Evolutionary conservation across 2,797 vertebrate genomes (phyloP).

Genomic region (Aphelocoma californica): DNA sequence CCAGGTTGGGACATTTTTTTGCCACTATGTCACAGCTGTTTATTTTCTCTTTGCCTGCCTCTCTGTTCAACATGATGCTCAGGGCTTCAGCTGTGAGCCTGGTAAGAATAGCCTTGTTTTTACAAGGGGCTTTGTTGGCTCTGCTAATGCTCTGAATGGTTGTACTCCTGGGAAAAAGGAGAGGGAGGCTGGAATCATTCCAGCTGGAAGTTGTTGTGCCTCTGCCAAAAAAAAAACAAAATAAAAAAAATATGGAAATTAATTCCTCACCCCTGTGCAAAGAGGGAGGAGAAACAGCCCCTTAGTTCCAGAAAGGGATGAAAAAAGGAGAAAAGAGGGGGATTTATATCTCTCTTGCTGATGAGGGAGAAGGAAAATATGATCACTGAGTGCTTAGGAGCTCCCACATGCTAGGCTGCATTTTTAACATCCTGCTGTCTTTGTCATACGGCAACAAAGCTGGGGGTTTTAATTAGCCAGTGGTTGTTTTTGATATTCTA

Average conservation of each 20-base stretch:
- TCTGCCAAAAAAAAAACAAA: neutral
- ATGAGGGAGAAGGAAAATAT: neutral
- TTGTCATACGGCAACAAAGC: neutral
- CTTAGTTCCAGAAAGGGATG: neutral
- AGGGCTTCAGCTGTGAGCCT: neutral
- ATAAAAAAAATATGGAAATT: neutral
- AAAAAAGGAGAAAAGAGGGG: neutral
- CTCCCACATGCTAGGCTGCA: neutral
- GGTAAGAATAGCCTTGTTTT: neutral
- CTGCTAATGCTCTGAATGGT: neutral
- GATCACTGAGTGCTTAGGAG: neutral
- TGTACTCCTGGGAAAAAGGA: neutral
- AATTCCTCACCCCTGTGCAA: neutral
- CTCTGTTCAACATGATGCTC: neutral
- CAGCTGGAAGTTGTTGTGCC: neutral
- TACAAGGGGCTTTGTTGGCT: conserved; percentile 8
- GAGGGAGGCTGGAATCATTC: conserved; percentile 9
- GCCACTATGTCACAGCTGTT: neutral
- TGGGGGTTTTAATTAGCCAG: conserved; percentile 17
- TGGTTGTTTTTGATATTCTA: neutral
- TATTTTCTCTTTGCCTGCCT: neutral
- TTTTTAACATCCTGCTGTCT: conserved; percentile 26
- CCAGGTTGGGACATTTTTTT: neutral
- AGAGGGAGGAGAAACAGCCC: neutral
- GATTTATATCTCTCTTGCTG: neutral